Base-by-base conservation (phyloP, 35 echinoderm and acorn worm species). In the Strongylocentrotus purpuratus region DNA sequence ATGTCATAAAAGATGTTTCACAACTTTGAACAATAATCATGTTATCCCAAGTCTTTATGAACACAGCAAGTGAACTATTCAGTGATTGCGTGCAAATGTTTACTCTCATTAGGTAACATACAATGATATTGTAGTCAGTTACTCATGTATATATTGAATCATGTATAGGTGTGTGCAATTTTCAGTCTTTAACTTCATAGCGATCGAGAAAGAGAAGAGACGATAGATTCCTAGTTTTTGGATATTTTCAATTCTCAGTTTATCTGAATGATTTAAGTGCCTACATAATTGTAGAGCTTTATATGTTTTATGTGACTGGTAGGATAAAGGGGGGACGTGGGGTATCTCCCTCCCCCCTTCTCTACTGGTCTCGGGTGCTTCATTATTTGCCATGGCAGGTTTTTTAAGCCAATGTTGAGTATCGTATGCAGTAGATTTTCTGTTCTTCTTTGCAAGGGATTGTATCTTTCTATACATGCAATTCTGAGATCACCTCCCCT, bases 261-360 rank as follows among this genome's bases (percentile, higher is more conserved):
- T 50, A 33, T 50, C 48, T 93, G 91, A 46, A 93, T 93, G 48
- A 93, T 93, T 93, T 93, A 93, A 93, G 91, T 93, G 91, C 91
- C 91, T 93, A 93, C 91, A 50, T 31, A 48, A 31, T 58, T 93
- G 91, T 93, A 93, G 91, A 93, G 91, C 91, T 93, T 93, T 93
- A 93, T 93, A 93, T 93, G 48, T 93, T 93, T 93, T 93, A 58
- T 93, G 91, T 93, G 91, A 32, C 91, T n/a, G 91, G 46, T 47
- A 93, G 45, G 31, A 15, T 46, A 9, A 93, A 47, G 46, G 18
- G 22, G 65, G 65, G 65, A 14, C n/a, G 22, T 22, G 61, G 65
- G 22, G 65, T 28, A 78, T 18, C 22, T n/a, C 65, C 28, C 65
- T 78, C 65, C 65, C 65, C 61, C 65, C 65, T 28, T 7, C 18